Base-by-base conservation (phyloP, 2,797 vertebrate genomes). In the Dicrostonyx torquatus region DNA sequence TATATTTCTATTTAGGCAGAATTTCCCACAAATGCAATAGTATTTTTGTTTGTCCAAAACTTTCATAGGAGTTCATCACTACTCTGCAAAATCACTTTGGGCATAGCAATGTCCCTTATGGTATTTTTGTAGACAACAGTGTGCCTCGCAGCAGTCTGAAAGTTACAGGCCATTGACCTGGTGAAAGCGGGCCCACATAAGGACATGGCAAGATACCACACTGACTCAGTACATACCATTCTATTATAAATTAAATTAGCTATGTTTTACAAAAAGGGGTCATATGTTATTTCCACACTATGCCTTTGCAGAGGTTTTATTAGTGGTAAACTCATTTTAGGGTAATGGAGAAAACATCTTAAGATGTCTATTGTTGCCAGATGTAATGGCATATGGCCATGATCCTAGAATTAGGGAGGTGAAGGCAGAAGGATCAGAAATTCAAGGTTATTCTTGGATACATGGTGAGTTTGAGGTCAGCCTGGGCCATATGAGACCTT, bases 11-110 rank as follows among this genome's bases (percentile, higher is more conserved):
- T 75, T 90, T 82, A 66, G 3, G 89, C 40, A 87, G 40, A 75
- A 89, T 55, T 76, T 94, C 22, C 58, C 68, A 90, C 66, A 86
- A 88, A 78, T 26, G 24, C 29, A 82, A 14, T 0, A 18, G 85
- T 8, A n/a, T 91, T 83, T 48, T 94, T 45, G 68, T 90, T 90
- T n/a, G 29, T 64, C 75, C 26, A 75, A 80, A 91, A 75, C 5
- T 20, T 90, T 34, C 73, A 31, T 18, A 77, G 78, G 34, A 58
- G n/a, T 70, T 45, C 34, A 84, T 64, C 62, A 80, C 1, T 62
- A 50, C 34, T 79, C 20, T 48, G 72, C 53, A 90, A 84, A 85
- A 84, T 70, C 55, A 68, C 7, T 18, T 68, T n/a, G 37, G 58
- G 14, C 40, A 64, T 9, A 84, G 53, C 29, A 92, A 73, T 22